Conservation (phyloP, 2,113 vertebrate species). For the Siniperca knerii region DNA sequence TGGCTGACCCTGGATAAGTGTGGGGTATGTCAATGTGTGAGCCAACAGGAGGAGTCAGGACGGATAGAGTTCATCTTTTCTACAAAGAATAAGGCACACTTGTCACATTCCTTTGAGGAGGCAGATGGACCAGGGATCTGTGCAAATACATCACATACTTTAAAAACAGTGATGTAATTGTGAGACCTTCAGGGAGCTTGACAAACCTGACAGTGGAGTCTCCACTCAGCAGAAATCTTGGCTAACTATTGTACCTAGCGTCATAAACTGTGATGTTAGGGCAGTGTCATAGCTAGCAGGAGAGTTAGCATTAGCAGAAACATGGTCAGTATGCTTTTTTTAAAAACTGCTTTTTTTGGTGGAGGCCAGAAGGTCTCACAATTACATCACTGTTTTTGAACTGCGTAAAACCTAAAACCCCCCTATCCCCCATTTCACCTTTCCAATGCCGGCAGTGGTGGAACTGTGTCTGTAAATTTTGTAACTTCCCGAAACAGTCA, state of each 20-base stretch:
- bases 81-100: neutral
- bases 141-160: neutral
- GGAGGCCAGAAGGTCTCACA: no score
- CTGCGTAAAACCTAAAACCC: no score
- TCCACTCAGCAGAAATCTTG: neutral
- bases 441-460: no score
- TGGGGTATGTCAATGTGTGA: neutral
- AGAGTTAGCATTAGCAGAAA: neutral
- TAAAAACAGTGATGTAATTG: slow-evolving; percentile 2
- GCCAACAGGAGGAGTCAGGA: slow-evolving; percentile 20
- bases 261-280: neutral
- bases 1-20: slow-evolving; percentile 1
- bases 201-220: neutral
- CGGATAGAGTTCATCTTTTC: neutral
- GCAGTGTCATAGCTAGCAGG: neutral
- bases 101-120: neutral
- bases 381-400: no score
- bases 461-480: no score
- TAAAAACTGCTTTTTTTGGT: no score
- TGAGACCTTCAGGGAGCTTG: neutral
- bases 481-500: neutral
- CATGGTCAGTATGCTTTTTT: neutral
- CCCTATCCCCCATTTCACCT: no score
- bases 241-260: neutral
- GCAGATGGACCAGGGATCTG: neutral